These are phyloP conservation scores for Tenebrio molitor DNA, from an alignment of 1,140 invertebrate species.

Conservation along the genomic window DNA sequence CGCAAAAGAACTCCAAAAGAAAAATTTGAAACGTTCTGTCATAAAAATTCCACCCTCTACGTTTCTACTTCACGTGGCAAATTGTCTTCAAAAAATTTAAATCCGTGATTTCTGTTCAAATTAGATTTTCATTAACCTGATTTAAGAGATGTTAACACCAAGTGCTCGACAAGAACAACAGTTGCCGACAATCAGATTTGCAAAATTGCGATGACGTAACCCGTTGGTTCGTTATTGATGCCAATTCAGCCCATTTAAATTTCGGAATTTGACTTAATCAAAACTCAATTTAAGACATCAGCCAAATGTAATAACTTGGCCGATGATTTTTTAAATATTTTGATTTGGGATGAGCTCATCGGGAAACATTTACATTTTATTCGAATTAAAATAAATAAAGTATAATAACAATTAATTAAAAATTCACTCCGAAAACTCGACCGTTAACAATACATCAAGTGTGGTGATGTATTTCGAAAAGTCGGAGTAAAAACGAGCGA, in stretches of 20 bases:
- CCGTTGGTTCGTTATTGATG: neutral
- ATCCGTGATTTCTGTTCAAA: too few species aligned
- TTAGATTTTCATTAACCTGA: too few species aligned
- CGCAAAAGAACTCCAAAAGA: too few species aligned
- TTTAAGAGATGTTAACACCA: too few species aligned
- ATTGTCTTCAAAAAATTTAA: too few species aligned
- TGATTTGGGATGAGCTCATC: conserved; percentile 7
- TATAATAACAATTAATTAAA: conserved; percentile 24
- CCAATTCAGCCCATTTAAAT: conserved; percentile 3
- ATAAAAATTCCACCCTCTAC: too few species aligned
- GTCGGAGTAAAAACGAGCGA: neutral
- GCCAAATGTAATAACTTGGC: neutral
- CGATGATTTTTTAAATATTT: conserved; percentile 8
- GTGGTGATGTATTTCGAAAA: neutral
- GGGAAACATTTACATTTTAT: conserved; percentile 4
- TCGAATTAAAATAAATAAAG: conserved; percentile 11
- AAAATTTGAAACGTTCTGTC: too few species aligned
- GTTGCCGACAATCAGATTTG: too few species aligned
- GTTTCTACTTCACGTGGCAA: too few species aligned
- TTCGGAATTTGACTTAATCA: neutral
- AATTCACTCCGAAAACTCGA: neutral
- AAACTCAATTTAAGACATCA: conserved; percentile 4
- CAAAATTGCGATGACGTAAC: conserved; percentile 9
- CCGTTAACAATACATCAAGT: neutral
- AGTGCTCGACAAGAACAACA: too few species aligned